Evolutionary conservation across 2,113 vertebrate species (phyloP).

Genomic region (Anser cygnoides): DNA sequence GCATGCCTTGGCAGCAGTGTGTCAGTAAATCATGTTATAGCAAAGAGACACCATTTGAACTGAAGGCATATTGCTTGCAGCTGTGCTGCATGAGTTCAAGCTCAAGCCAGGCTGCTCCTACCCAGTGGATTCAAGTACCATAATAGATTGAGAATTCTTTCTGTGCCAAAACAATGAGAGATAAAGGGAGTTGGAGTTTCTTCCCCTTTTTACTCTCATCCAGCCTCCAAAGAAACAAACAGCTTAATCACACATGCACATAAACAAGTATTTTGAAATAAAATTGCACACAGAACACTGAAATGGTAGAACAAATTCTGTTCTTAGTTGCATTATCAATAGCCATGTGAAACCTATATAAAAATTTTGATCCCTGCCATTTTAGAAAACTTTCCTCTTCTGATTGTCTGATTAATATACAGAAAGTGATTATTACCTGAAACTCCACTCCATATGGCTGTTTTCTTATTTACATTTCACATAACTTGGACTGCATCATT

Average conservation of each 20-base stretch:
- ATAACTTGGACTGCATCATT: background rate
- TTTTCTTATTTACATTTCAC: background rate
- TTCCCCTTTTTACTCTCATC: background rate
- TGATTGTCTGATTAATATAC: background rate
- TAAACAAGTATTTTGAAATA: background rate
- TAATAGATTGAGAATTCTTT: background rate
- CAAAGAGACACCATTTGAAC: background rate
- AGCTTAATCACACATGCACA: background rate
- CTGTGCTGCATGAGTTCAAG: background rate
- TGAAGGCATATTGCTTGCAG: background rate
- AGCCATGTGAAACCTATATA: background rate
- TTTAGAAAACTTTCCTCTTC: background rate
- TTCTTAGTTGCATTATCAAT: background rate
- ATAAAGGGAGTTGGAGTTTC: background rate
- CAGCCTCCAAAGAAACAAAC: background rate
- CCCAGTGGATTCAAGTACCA: background rate
- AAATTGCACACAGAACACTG: fast-evolving
- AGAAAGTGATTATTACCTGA: background rate
- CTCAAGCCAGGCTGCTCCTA: background rate
- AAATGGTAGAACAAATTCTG: background rate
- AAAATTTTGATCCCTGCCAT: background rate
- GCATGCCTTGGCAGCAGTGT: background rate
- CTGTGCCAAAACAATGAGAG: slow-evolving; percentile 1
- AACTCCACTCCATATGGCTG: background rate
- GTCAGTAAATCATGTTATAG: background rate